Evolutionary conservation across 2,113 vertebrate genomes (phyloP), one percentile per base, ranked within the genome.

Genomic region (Gadus chalcogrammus): DNA sequence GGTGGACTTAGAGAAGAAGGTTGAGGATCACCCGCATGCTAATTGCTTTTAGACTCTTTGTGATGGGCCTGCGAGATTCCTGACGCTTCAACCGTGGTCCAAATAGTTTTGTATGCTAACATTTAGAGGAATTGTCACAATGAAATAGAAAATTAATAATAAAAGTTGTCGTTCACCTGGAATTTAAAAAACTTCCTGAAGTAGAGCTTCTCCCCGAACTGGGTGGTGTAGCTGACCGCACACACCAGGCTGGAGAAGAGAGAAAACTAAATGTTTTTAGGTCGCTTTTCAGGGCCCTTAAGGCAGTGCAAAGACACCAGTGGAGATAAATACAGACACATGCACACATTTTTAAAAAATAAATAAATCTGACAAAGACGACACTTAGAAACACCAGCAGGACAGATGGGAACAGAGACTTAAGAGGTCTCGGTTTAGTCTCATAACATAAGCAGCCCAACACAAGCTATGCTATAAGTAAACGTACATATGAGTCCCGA

Each of bases 161-260:
- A 35, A 35, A 35, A 20, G 18, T 67, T 20, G 52, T 3, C 31
- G 42, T 81, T 82, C 92, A 99, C 97, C 97, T 99, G 97, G 89
- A 99, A 99, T 91, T 99, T 99, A 91, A 99, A 99, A 93, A 99
- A 99, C 84, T 99, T 99, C 73, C 97, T 94, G 89, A 99, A 99
- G 87, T 99, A 99, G 88, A 99, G 95, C 87, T 99, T 99, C 88
- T 99, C 97, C 86, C 96, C 96, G 3, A 88, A 89, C 79, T 98
- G 97, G 0, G 93, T 96, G 75, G 97, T 98, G 67, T 99, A 99
- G 85, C 97, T 99, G 82, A 99, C 97, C 0, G 97, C 97, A 90
- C 97, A 99, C 67, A 99, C 97, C 82, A 99, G 91, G 82, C 97
- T 99, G 92, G 76, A 91, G 68, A 31, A 62, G 69, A 12, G 27